phyloP scores from a whole-genome alignment of 92 coral and sea anemone species.

The Porites divaricata region DNA sequence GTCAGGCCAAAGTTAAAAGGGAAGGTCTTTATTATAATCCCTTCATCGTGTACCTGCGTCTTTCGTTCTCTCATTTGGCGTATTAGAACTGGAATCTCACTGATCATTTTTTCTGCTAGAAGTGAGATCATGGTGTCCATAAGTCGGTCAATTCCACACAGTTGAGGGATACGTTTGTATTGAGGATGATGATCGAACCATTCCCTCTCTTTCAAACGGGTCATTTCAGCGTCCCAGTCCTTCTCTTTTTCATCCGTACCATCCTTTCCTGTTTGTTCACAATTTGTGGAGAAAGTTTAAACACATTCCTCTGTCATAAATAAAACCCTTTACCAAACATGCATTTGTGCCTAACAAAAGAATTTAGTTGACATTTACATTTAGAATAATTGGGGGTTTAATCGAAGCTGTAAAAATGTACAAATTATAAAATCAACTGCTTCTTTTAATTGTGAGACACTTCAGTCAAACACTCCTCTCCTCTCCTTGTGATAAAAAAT shows the following conservation, averaged over 20 bases:
- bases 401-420: too few relatives aligned
- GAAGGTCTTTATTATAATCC: too few relatives aligned
- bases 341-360: too few relatives aligned
- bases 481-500: too few relatives aligned
- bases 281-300: background rate
- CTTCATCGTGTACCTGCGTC: conserved; percentile 25
- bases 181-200: conserved; percentile 71
- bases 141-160: conserved; percentile 79
- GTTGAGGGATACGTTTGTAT: conserved; percentile 59
- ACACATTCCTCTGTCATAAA: too few relatives aligned
- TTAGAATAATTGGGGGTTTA: too few relatives aligned
- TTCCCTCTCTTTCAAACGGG: conserved; percentile 65
- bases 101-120: conserved; percentile 78
- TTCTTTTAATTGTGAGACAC: too few relatives aligned
- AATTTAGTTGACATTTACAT: too few relatives aligned
- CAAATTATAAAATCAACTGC: too few relatives aligned
- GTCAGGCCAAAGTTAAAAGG: too few relatives aligned
- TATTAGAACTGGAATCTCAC: conserved; percentile 70
- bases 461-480: too few relatives aligned
- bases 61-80: conserved; percentile 61
- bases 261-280: conserved; percentile 71
- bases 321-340: too few relatives aligned
- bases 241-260: conserved; percentile 72
- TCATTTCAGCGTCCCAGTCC: conserved; percentile 82
- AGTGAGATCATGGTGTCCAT: conserved; percentile 81